A percentile compares a stretch with the other conserved stretches of the same genome.
Conservation (phyloP, 2,113 vertebrate species). For the Mohoua ochrocephala region DNA sequence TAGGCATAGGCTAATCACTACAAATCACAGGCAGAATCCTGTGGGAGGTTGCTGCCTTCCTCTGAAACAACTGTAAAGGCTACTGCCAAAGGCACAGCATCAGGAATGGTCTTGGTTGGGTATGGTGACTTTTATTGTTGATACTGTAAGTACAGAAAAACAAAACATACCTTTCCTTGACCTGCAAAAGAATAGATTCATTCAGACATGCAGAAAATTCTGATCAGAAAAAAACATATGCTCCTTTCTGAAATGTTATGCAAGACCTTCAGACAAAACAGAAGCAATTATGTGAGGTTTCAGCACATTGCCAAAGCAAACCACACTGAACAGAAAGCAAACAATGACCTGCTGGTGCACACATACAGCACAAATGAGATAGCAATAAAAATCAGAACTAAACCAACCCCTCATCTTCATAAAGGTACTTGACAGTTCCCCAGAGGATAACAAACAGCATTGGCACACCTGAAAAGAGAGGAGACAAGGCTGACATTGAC, state of each 20-base stretch:
- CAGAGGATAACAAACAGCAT: slow-evolving; percentile 86
- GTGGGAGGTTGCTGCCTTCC: background rate
- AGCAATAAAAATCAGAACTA: slow-evolving; percentile 40
- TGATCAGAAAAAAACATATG: slow-evolving; percentile 17
- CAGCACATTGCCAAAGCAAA: slow-evolving; percentile 50
- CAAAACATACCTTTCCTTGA: slow-evolving; percentile 38
- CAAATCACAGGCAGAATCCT: background rate
- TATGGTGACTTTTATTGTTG: background rate
- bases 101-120: background rate
- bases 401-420: slow-evolving; percentile 85
- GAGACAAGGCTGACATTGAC: slow-evolving; percentile 48
- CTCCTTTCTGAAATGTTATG: slow-evolving; percentile 51
- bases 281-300: slow-evolving; percentile 46
- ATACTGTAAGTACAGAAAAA: background rate
- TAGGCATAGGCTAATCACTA: slow-evolving; percentile 8
- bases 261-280: slow-evolving; percentile 50
- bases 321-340: slow-evolving; percentile 8
- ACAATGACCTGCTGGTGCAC: background rate
- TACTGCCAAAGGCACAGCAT: background rate
- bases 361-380: background rate
- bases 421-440: slow-evolving; percentile 83
- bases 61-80: background rate
- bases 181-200: slow-evolving; percentile 34
- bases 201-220: slow-evolving; percentile 59
- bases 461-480: slow-evolving; percentile 76